Conservation (phyloP, 2,113 vertebrate genomes). For the Colaptes auratus region DNA sequence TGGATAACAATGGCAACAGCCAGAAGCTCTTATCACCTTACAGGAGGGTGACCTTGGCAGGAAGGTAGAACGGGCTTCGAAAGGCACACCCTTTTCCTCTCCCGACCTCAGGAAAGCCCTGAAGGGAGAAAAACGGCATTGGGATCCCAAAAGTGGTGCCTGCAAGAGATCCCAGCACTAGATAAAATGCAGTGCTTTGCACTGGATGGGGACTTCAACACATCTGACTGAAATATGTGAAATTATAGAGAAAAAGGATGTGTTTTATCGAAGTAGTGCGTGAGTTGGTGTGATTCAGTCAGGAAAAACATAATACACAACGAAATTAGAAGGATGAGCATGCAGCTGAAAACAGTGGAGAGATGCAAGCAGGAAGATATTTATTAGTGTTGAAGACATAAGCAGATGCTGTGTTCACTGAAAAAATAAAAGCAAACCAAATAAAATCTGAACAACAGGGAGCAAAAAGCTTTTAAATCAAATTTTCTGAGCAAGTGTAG, state of each 20-base stretch:
- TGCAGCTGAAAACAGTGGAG: neutral
- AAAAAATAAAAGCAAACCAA: neutral
- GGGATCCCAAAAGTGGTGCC: neutral
- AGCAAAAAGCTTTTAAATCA: neutral
- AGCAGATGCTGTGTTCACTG: neutral
- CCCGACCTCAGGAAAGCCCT: constrained; percentile 16
- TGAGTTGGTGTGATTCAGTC: neutral
- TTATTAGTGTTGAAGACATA: neutral
- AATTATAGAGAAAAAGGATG: neutral
- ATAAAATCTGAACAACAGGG: neutral
- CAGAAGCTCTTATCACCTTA: neutral
- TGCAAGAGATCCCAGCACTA: neutral
- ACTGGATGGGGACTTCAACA: neutral
- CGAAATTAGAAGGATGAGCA: neutral
- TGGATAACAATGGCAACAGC: neutral
- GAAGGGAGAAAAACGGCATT: neutral
- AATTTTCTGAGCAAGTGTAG: neutral
- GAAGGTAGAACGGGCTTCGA: constrained; percentile 10
- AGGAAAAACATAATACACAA: neutral
- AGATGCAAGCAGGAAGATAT: neutral
- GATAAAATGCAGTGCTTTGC: neutral
- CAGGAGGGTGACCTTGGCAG: neutral
- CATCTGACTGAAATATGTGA: neutral
- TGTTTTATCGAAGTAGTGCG: neutral
- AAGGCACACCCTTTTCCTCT: neutral